phyloP scores from a whole-genome alignment of 2,888 invertebrate genomes.

The Dicranocentrus wangi region DNA sequence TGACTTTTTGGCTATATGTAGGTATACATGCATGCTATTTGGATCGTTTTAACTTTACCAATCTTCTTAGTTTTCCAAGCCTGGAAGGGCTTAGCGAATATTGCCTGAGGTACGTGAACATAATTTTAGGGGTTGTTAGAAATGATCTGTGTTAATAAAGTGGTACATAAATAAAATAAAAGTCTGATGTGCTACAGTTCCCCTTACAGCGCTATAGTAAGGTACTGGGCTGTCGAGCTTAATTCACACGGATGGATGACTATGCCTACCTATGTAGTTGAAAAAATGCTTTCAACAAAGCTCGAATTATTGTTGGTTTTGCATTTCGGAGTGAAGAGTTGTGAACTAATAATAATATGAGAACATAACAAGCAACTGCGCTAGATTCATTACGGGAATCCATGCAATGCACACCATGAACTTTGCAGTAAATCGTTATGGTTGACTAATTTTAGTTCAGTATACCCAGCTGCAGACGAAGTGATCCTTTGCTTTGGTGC shows the following conservation, averaged over 20 bases:
- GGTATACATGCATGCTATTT: too few relatives aligned
- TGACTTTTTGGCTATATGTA: not conserved
- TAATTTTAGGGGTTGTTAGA: not conserved
- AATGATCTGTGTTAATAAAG: not conserved
- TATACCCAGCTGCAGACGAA: slow-evolving; percentile 8
- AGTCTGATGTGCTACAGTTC: not conserved
- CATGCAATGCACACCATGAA: slow-evolving; percentile 42
- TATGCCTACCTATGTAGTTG: not conserved
- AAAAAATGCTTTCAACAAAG: slow-evolving; percentile 23
- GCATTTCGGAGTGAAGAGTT: slow-evolving; percentile 26
- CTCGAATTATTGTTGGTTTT: slow-evolving; percentile 25
- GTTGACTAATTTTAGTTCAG: slow-evolving; percentile 58
- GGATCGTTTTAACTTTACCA: too few relatives aligned
- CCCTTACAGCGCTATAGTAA: slow-evolving; percentile 8
- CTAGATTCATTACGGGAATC: slow-evolving; percentile 44
- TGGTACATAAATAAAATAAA: not conserved
- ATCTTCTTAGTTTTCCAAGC: too few relatives aligned
- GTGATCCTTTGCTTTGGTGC: not conserved
- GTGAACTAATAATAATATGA: slow-evolving; percentile 20
- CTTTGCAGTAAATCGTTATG: slow-evolving; percentile 51
- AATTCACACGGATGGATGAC: slow-evolving; percentile 30
- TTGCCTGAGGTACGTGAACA: not conserved
- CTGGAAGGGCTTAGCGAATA: not conserved
- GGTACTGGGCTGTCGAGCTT: slow-evolving; percentile 8
- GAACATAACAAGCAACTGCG: not conserved